phyloP scores from a whole-genome alignment of 2,113 vertebrate genomes.

The Tonatia bakeri region DNA sequence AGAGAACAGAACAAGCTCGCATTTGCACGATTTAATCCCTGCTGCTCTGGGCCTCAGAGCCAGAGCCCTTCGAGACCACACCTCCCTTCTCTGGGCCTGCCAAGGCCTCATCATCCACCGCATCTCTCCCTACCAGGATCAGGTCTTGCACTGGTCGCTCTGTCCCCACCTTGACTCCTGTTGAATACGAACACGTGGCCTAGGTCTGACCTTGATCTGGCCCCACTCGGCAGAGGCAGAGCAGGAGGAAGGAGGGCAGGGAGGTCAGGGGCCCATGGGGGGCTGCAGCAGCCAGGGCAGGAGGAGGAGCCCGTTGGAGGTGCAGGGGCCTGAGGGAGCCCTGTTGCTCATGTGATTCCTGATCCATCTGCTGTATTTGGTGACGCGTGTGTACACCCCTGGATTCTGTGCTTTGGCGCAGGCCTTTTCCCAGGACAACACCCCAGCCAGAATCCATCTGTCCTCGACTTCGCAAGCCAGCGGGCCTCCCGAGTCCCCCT shows the following conservation, averaged over 20 bases:
- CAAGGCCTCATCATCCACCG: not conserved
- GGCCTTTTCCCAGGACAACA: constrained; percentile 87
- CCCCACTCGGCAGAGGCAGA: not conserved
- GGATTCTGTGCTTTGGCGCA: constrained; percentile 80
- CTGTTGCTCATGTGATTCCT: not conserved
- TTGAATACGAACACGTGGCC: not conserved
- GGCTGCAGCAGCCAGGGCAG: constrained; percentile 13
- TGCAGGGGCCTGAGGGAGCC: not conserved
- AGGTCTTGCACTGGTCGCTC: not conserved
- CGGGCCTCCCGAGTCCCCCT: constrained; percentile 87
- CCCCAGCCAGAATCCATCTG: constrained; percentile 84
- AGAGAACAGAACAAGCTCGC: not conserved
- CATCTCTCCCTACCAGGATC: not conserved
- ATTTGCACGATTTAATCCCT: constrained; percentile 50
- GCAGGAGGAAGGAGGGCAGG: not conserved
- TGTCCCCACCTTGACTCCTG: not conserved
- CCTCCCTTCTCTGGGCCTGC: not conserved
- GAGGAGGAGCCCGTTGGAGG: not conserved
- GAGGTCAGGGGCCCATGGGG: not conserved
- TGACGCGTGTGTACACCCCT: constrained; percentile 82
- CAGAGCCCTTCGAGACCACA: not conserved
- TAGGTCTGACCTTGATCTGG: not conserved
- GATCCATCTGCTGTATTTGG: constrained; percentile 82
- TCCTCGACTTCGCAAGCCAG: constrained; percentile 81
- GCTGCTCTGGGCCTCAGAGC: not conserved